Evolutionary conservation across 2,888 invertebrate genomes (phyloP).

Genomic region (Brachyopa scutellaris): DNA sequence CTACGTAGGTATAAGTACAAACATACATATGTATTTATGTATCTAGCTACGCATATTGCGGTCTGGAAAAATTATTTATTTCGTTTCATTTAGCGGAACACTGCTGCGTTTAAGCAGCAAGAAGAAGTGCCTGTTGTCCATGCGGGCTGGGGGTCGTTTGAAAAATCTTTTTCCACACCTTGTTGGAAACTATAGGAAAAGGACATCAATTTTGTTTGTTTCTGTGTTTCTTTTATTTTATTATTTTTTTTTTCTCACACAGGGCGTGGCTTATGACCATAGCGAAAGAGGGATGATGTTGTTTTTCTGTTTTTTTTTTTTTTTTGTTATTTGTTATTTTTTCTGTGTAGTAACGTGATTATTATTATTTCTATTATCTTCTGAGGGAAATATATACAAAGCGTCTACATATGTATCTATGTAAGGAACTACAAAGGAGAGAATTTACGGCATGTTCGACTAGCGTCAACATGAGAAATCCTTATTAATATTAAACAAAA

Average conservation of each 20-base stretch:
- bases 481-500: slow-evolving; percentile 74
- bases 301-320: slow-evolving; percentile 23
- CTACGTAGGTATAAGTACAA: too few relatives aligned
- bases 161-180: slow-evolving; percentile 73
- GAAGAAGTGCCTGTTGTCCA: slow-evolving; percentile 36
- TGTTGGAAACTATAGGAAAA: slow-evolving; percentile 65
- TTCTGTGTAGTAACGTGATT: slow-evolving; percentile 52
- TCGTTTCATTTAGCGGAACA: slow-evolving; percentile 72
- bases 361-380: slow-evolving; percentile 70
- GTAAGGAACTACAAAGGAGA: slow-evolving; percentile 77
- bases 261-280: slow-evolving; percentile 81
- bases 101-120: slow-evolving; percentile 65
- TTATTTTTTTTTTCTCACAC: slow-evolving; percentile 76
- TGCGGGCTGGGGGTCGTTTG: slow-evolving; percentile 47
- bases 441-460: slow-evolving; percentile 75
- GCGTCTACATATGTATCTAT: slow-evolving; percentile 75
- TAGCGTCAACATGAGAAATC: slow-evolving; percentile 75
- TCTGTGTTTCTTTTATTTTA: slow-evolving; percentile 58
- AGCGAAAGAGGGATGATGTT: slow-evolving; percentile 72
- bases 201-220: slow-evolving; percentile 72
- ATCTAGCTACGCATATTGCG: slow-evolving; percentile 60
- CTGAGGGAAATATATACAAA: slow-evolving; percentile 64
- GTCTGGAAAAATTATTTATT: slow-evolving; percentile 66
- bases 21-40: too few relatives aligned
- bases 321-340: slow-evolving; percentile 40